phyloP scores from a whole-genome alignment of 2,113 vertebrate species.

The Ceyx melanurus region DNA sequence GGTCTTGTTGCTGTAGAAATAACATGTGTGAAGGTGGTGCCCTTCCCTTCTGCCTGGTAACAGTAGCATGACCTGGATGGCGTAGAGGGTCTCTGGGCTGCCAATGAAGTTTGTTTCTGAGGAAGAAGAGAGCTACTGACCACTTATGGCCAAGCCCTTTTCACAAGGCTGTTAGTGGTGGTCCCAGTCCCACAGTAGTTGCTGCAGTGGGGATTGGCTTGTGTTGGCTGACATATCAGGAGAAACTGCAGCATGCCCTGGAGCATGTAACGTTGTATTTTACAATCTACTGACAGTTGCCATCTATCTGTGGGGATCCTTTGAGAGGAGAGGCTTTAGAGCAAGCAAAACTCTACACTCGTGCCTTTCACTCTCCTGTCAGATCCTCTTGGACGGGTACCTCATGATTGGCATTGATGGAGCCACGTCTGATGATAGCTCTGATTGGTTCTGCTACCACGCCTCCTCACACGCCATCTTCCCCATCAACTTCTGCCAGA shows the following conservation, averaged over 20 bases:
- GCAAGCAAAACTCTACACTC: neutral
- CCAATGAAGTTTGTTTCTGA: neutral
- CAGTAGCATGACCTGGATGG: neutral
- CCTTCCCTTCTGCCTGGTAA: neutral
- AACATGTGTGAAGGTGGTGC: neutral
- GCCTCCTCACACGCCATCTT: slow-evolving; percentile 92
- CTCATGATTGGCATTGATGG: slow-evolving; percentile 95
- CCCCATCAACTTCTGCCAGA: slow-evolving; percentile 87
- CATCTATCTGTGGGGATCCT: neutral
- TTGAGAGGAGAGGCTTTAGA: neutral
- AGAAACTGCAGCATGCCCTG: neutral
- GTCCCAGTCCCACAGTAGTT: neutral
- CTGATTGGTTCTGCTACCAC: slow-evolving; percentile 95
- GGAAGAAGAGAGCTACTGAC: neutral
- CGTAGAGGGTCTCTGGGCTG: neutral
- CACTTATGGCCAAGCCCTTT: neutral
- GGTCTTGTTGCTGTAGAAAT: neutral
- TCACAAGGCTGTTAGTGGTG: neutral
- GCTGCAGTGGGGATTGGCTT: neutral
- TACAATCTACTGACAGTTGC: neutral
- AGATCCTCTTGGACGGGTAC: slow-evolving; percentile 93
- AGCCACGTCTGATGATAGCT: slow-evolving; percentile 73
- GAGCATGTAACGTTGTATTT: neutral
- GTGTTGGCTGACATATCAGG: neutral
- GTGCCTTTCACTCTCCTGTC: neutral